Percentiles rank a stretch among this genome's conserved stretches.
Evolutionary conservation across 2,888 invertebrate genomes (phyloP).

Genomic region (Cynaeus angustus): DNA sequence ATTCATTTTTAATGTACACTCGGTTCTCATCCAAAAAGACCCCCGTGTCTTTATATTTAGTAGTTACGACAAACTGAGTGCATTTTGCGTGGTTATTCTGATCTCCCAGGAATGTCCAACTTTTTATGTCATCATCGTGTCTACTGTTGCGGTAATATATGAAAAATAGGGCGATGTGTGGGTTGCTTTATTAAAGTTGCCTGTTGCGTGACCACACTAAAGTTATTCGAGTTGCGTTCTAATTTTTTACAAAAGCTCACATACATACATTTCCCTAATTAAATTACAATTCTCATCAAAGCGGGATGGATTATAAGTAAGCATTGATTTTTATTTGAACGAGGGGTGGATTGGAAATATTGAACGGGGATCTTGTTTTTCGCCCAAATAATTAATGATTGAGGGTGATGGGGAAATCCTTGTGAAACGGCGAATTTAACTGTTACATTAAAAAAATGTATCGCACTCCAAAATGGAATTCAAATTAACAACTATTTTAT

Average conservation of each 20-base stretch:
- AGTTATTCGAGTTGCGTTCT: slow-evolving; percentile 37
- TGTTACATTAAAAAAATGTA: too few species aligned
- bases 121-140: slow-evolving; percentile 7
- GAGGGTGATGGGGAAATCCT: background rate
- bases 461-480: too few species aligned
- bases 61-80: background rate
- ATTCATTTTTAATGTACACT: slow-evolving; percentile 4
- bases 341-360: slow-evolving; percentile 4
- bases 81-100: background rate
- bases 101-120: background rate
- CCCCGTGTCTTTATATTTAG: too few species aligned
- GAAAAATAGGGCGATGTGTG: slow-evolving; percentile 45
- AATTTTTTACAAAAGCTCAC: slow-evolving; percentile 17
- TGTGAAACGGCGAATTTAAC: too few species aligned
- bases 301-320: background rate
- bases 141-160: slow-evolving; percentile 27
- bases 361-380: slow-evolving; percentile 4
- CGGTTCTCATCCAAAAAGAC: background rate
- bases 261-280: slow-evolving; percentile 5
- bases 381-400: slow-evolving; percentile 9
- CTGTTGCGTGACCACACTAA: slow-evolving; percentile 45
- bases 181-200: slow-evolving; percentile 41
- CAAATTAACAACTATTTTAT: too few species aligned
- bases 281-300: slow-evolving; percentile 4
- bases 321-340: slow-evolving; percentile 15